phyloP scores from a whole-genome alignment of 2,888 invertebrate species.

The Dilophus febrilis region DNA sequence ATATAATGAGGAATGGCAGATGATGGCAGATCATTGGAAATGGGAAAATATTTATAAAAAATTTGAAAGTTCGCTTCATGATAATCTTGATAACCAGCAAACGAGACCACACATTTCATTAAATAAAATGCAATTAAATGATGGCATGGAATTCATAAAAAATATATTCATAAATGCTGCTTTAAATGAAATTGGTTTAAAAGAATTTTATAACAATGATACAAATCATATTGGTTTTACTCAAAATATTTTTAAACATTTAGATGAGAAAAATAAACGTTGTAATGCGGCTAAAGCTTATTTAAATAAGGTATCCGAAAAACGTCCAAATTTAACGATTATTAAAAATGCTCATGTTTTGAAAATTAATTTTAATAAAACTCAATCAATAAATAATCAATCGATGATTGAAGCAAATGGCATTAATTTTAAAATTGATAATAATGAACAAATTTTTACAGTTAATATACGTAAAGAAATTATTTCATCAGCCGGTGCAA shows the following conservation, averaged over 20 bases:
- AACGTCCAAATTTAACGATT: constrained; percentile 31
- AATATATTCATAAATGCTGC: constrained; percentile 31
- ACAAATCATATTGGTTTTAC: constrained; percentile 28
- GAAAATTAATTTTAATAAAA: constrained; percentile 17
- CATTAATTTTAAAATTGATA: background rate
- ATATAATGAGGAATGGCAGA: constrained; percentile 41
- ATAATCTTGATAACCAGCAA: constrained; percentile 34
- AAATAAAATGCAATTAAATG: constrained; percentile 20
- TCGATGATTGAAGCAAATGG: background rate
- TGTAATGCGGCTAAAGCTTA: constrained; percentile 27
- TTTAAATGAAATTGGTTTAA: constrained; percentile 32
- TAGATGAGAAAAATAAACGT: constrained; percentile 24
- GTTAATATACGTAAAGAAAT: background rate
- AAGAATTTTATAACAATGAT: constrained; percentile 23
- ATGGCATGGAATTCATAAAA: constrained; percentile 20
- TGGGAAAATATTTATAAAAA: constrained; percentile 35
- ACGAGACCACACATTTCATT: too few relatives aligned
- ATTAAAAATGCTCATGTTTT: constrained; percentile 32
- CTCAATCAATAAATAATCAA: too few relatives aligned
- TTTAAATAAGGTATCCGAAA: constrained; percentile 22
- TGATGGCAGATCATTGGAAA: constrained; percentile 44
- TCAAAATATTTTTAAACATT: constrained; percentile 34
- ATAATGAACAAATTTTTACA: too few relatives aligned
- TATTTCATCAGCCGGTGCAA: background rate
- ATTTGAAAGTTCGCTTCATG: too few relatives aligned